Base-by-base conservation (phyloP, 2,797 vertebrate genomes). In the Myotis myotis region DNA sequence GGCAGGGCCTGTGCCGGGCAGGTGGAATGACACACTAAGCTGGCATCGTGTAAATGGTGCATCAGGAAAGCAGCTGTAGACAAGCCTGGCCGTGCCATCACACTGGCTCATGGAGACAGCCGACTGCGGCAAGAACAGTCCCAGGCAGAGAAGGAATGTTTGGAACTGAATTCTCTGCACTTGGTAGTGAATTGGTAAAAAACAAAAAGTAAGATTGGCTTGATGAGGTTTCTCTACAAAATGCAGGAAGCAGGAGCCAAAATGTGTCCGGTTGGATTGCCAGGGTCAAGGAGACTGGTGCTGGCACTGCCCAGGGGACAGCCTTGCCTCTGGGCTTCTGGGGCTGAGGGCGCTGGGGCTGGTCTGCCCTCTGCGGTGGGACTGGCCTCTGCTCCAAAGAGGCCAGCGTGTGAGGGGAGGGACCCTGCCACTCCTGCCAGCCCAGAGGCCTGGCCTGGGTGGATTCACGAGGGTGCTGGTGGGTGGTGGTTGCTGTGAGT, bases 331-430 rank as follows among this genome's bases (percentile, higher is more conserved):
- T 12, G 28, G 49, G 23, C 20, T 23, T 28, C 44, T 2, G 4
- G 28, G 30, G 23, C 25, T 0, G 36, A 36, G 36, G 1, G 0
- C 4, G 9, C 41, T 0, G 5, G 36, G 62, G 7, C 36, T 41
- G 3, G 0, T 0, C 7, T 5, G 38, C 8, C 30, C 20, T 25
- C 33, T 20, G 5, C 12, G 0, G 15, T 15, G 55, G 57, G 41
- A 7, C 36, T 3, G 62, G 22, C 2, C 20, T 53, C 30, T 36
- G 22, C 47, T 25, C 28, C 28, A 0, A 4, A 47, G n/a, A 55
- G 53, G 11, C 47, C 23, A 1, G 28, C 0, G 1, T 30, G 51
- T 25, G 49, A 41, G 55, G 11, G 13, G 25, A 0, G n/a, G 33
- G 70, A 16, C 4, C 15, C 57, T 47, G n/a, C 75, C 44, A 23